Evolutionary conservation across 2,113 vertebrate genomes (phyloP), one percentile per base, ranked within the genome.

Genomic region (Microcebus lehilahytsara): DNA sequence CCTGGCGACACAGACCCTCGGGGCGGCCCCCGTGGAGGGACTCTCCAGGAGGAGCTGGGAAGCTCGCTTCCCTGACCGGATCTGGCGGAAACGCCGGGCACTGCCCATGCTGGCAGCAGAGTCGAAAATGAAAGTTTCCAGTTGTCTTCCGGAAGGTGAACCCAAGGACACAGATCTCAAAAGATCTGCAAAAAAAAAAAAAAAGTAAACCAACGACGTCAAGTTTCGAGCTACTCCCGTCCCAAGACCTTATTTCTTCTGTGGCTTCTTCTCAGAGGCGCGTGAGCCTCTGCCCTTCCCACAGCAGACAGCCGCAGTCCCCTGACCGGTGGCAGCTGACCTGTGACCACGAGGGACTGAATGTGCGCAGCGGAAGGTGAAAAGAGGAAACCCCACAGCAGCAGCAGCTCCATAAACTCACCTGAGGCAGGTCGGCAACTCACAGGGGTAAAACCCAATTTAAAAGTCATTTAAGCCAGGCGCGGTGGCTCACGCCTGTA

Each of bases 11-110:
- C 42, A 46, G 42, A 46, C 42, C 42, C 7, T 17, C 20, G 30
- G 30, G 12, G 42, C 7, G 58, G 9, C 6, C 25, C 13, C 34
- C 1, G 0, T 13, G 19, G 32, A 20, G 12, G 20, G 19, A 56
- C 9, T 37, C 14, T 40, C 6, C 1, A 23, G 53, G 9, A 64
- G 22, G 17, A 64, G 14, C 30, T 42, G 5, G 49, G 58, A 81
- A 1, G 32, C 34, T 1, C 27, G 2, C 25, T 86, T 32, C 30
- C 20, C 66, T 34, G 40, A 20, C 83, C 5, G 2, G 20, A n/a
- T 27, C 69, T 58, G 6, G n/a, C 37, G n/a, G 49, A 87, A 66
- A 56, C 2, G 10, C 14, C 14, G 42, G 64, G 14, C 9, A 25
- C 53, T 27, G 42, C 32, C 58, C 4, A 16, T 12, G 19, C 3